These are phyloP conservation scores for Melikaiella ostensackeni DNA, from an alignment of 2,888 invertebrate genomes.

Conservation along the genomic window DNA sequence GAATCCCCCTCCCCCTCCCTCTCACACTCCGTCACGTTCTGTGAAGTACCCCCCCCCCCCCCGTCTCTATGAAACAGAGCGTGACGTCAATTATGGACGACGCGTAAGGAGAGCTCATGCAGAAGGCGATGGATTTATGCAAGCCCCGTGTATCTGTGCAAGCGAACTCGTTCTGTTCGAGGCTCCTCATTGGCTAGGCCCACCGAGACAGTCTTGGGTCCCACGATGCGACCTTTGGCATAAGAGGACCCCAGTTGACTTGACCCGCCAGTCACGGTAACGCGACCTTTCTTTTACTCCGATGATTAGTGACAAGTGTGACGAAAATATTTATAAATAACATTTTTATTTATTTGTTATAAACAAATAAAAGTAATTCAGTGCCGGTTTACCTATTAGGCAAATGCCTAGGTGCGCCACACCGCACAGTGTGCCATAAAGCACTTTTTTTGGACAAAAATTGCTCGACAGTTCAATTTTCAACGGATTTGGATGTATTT, in stretches of 20 bases:
- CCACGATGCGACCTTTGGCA: constrained; percentile 65
- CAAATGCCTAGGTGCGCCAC: too few relatives aligned
- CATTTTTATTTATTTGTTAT: not conserved
- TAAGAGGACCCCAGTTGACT: constrained; percentile 61
- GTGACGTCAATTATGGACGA: too few relatives aligned
- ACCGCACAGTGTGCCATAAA: too few relatives aligned
- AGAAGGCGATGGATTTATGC: constrained; percentile 19
- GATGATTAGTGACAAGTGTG: constrained; percentile 12
- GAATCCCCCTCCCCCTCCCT: too few relatives aligned
- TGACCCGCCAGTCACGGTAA: constrained; percentile 43
- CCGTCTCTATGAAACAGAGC: too few relatives aligned
- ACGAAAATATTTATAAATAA: not conserved
- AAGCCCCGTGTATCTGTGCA: constrained; percentile 3
- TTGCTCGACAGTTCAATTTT: too few relatives aligned
- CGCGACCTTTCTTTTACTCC: constrained; percentile 15
- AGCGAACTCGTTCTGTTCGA: constrained; percentile 61
- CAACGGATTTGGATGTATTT: too few relatives aligned
- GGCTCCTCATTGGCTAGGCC: constrained; percentile 61
- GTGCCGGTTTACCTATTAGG: too few relatives aligned
- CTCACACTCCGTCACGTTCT: too few relatives aligned
- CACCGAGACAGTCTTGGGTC: constrained; percentile 61
- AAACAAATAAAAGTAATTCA: not conserved
- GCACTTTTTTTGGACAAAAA: too few relatives aligned
- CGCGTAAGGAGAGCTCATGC: constrained; percentile 31
- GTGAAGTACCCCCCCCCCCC: too few relatives aligned